Conservation (phyloP, 2,888 invertebrate genomes). For the Syritta pipiens region DNA sequence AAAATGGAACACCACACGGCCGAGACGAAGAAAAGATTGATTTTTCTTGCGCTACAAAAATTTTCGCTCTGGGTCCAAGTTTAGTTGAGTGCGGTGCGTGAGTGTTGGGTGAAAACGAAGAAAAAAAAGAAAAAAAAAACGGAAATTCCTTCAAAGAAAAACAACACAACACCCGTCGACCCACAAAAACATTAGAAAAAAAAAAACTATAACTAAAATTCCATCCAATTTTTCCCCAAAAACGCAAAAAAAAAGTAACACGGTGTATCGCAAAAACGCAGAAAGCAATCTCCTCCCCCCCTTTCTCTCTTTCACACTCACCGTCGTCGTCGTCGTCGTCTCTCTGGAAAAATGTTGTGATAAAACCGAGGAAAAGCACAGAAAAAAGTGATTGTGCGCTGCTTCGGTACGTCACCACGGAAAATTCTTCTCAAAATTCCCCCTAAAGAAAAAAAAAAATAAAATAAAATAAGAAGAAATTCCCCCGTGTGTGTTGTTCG, state of each 20-base stretch:
- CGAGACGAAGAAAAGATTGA: slow-evolving; percentile 62
- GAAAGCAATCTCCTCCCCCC: slow-evolving; percentile 19
- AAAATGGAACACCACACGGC: slow-evolving; percentile 62
- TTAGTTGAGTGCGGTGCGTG: slow-evolving; percentile 57
- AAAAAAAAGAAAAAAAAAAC: slow-evolving; percentile 18
- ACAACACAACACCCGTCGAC: not conserved
- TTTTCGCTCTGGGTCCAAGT: slow-evolving; percentile 55
- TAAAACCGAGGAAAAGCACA: slow-evolving; percentile 28
- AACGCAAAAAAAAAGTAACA: no score
- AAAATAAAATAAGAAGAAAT: not conserved
- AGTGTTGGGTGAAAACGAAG: slow-evolving; percentile 44
- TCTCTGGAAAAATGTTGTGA: slow-evolving; percentile 49
- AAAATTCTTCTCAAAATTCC: slow-evolving; percentile 17
- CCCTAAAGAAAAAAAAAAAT: not conserved
- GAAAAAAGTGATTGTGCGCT: slow-evolving; percentile 32
- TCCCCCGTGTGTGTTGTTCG: not conserved
- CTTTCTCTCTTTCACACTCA: not conserved
- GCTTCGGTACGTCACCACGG: slow-evolving; percentile 29
- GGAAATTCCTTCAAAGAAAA: not conserved
- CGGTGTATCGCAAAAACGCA: slow-evolving; percentile 17
- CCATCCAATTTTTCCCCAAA: not conserved
- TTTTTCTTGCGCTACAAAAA: slow-evolving; percentile 60
- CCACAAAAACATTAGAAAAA: not conserved
- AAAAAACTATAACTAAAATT: slow-evolving; percentile 5
- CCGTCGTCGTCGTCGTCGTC: not conserved